These are phyloP conservation scores for Monochamus alternatus DNA, from an alignment of 2,888 invertebrate species.

Conservation along the genomic window DNA sequence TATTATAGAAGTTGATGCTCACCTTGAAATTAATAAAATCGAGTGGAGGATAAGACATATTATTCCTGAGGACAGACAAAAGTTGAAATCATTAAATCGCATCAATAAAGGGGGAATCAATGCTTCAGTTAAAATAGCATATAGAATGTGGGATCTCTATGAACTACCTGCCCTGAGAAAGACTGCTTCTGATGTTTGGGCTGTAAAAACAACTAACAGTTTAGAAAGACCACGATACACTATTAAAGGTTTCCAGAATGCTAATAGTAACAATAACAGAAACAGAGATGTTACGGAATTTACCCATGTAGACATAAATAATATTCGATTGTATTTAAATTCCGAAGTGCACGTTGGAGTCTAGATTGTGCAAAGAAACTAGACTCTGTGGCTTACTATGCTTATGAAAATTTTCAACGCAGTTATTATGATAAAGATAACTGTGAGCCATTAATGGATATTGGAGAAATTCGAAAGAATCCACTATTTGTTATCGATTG, in stretches of 20 bases:
- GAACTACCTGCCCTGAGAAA: neutral
- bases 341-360: neutral
- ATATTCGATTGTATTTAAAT: conserved; percentile 5
- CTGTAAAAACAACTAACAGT: conserved; percentile 18
- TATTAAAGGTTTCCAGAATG: conserved; percentile 13
- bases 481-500: conserved; percentile 33
- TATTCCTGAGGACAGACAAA: conserved; percentile 22
- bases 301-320: conserved; percentile 4
- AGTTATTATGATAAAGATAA: conserved; percentile 16
- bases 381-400: conserved; percentile 11
- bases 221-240: neutral
- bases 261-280: neutral
- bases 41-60: conserved; percentile 28
- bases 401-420: conserved; percentile 23
- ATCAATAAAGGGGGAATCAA: too few species aligned
- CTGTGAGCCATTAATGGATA: conserved; percentile 16
- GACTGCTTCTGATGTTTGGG: conserved; percentile 11
- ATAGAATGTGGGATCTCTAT: conserved; percentile 22
- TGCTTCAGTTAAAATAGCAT: conserved; percentile 18
- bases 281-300: neutral
- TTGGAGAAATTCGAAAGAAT: conserved; percentile 12
- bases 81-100: too few species aligned
- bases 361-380: neutral
- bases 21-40: conserved; percentile 4
- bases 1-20: conserved; percentile 22